Evolutionary conservation across 1,140 invertebrate species (phyloP).

Genomic region (Drosophila ohnishii): DNA sequence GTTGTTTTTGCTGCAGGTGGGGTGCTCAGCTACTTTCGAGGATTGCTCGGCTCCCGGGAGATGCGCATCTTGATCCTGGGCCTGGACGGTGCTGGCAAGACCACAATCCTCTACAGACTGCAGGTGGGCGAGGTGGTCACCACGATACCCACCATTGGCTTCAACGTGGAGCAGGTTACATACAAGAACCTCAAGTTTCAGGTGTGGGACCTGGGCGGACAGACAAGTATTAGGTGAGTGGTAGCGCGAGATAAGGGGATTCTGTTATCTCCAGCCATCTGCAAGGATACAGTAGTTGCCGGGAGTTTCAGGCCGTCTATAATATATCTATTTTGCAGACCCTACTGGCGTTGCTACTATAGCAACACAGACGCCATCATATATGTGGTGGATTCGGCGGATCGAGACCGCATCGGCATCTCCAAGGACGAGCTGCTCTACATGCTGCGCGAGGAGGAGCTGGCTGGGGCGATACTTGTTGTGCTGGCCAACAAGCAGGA

Average conservation of each 20-base stretch:
- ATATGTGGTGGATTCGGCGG: conserved; percentile 99
- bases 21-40: conserved; percentile 97
- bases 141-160: conserved; percentile 98
- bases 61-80: conserved; percentile 99
- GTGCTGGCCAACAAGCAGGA: conserved; percentile 99
- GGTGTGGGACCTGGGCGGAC: conserved; percentile 99
- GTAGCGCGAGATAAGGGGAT: neutral
- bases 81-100: conserved; percentile 98
- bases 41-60: conserved; percentile 95
- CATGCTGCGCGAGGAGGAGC: conserved; percentile 98
- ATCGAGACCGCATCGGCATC: conserved; percentile 99
- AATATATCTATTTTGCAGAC: conserved; percentile 84
- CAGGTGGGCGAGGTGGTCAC: conserved; percentile 99
- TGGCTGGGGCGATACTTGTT: conserved; percentile 96
- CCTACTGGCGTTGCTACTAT: conserved; percentile 99
- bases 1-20: conserved; percentile 88
- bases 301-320: too few relatives aligned
- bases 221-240: conserved; percentile 91
- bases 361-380: conserved; percentile 99
- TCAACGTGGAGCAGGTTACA: conserved; percentile 98
- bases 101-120: conserved; percentile 98
- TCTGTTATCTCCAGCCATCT: neutral
- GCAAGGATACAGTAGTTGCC: neutral
- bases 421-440: conserved; percentile 99
- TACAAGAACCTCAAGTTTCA: conserved; percentile 98